Percentiles rank a stretch among this genome's conserved stretches.
phyloP scores from a whole-genome alignment of 2,888 invertebrate species.

The Conchocele bisecta region DNA sequence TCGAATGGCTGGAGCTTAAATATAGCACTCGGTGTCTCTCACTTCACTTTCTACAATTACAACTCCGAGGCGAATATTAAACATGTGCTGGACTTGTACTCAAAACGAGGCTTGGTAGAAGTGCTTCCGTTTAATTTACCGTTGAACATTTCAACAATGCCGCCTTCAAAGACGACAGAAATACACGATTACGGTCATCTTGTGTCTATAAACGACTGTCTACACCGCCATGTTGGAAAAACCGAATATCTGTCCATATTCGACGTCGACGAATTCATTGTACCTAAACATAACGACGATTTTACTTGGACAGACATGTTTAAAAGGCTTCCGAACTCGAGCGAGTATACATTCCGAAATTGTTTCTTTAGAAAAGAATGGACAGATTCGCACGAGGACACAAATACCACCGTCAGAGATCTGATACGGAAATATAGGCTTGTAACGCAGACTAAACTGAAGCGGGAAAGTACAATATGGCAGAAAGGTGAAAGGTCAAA shows the following conservation, averaged over 20 bases:
- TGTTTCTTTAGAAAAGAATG: constrained; percentile 64
- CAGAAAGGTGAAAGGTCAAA: constrained; percentile 65
- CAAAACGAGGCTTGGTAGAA: constrained; percentile 62
- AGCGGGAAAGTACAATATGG: constrained; percentile 58
- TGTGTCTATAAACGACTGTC: constrained; percentile 79
- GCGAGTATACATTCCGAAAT: constrained; percentile 58
- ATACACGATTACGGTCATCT: constrained; percentile 81
- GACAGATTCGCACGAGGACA: constrained; percentile 39
- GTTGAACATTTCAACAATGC: constrained; percentile 60
- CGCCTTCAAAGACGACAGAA: constrained; percentile 67
- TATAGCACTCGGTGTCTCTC: constrained; percentile 76
- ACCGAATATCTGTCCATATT: constrained; percentile 74
- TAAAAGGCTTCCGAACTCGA: not conserved
- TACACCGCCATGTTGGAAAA: constrained; percentile 70
- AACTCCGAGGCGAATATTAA: constrained; percentile 68
- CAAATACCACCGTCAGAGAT: too few species aligned
- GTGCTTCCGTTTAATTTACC: constrained; percentile 77
- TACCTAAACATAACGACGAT: constrained; percentile 64
- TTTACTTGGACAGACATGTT: constrained; percentile 67
- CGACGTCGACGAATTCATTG: constrained; percentile 81
- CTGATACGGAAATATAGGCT: constrained; percentile 60
- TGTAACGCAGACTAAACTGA: constrained; percentile 62
- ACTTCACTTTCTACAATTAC: constrained; percentile 77
- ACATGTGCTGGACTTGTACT: constrained; percentile 68
- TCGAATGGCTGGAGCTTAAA: constrained; percentile 81